Evolutionary conservation across 2,888 invertebrate species (phyloP), one percentile per base, ranked within the genome.

Genomic region (Linyphia triangularis): DNA sequence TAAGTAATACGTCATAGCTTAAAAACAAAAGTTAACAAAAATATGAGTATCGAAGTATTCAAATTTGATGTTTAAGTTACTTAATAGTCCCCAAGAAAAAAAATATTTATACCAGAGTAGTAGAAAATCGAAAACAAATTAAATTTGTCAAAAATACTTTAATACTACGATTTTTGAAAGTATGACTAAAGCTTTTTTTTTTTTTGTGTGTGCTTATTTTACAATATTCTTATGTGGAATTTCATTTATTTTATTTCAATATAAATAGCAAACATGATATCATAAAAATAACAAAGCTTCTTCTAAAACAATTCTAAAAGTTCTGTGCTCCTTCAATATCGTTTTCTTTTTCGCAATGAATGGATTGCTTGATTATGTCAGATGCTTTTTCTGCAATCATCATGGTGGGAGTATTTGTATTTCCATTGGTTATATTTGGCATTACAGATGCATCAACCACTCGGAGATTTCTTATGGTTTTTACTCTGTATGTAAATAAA

Each of bases 391-490:
- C 88, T 19, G 82, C 88, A 40, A 88, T 82, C 88, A 88, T 88
- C 22, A 88, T 82, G 10, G 77, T 82, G 0, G 88, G 88, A 19
- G 73, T 40, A 59, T 73, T 75, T 2, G 88, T 82, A 43, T 82
- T 82, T 69, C 88, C 88, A 19, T 65, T 73, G 5, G 65, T 28
- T 26, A 82, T 61, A 0, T 43, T 70, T 1, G 88, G 88, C 75
- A 88, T 88, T 0, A 88, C 28, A 1, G 88, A 88, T 7, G 82
- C 81, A 82, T 88, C 88, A 6, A 88, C 65, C 0, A 88, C 88
- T 69, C 88, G n/a, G 13, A 88, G 79, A 13, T 91, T 89, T 33
- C 89, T 70, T 1, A 91, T 89, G 3, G 91, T 91, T 22, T 90
- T 90, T 0, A 92, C 92, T 70, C 92, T 79, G 69, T 5, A 84